Evolutionary conservation across 2,888 invertebrate species (phyloP), one percentile per base, ranked within the genome.

Genomic region (Amiota minor): DNA sequence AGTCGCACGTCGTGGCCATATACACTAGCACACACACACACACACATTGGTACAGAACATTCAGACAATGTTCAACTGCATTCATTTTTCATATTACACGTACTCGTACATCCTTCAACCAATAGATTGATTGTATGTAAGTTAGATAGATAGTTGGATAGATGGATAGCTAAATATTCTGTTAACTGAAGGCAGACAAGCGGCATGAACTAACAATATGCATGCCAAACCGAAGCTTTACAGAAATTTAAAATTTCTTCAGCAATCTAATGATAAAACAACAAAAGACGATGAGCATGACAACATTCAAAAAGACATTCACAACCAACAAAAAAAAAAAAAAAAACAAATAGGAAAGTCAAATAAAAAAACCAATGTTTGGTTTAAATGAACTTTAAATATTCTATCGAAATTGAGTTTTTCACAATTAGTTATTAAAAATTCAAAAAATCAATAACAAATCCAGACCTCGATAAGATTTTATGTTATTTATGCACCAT

Each of bases 1-100:
- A 53, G 53, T 59, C 56, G 11, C 35, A 35, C 35, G 35, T 59
- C 18, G 20, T 59, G 56, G 56, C 56, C 18, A 23, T 3, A 23
- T 23, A 23, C 3, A 23, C 18, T 20, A 16, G 56, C 56, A 8
- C 20, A 20, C 56, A 59, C 53, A 50, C n/a, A 9, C 53, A 50
- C 53, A 50, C n/a, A 50, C 53, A 50, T 8, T 3, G 53, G 4
- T 8, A 35, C 35, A 35, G 6, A 8, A 35, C 35, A 35, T 35
- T 35, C 35, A 35, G 35, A 35, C 6, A 6, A 1, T 4, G 6
- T 35, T 53, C 53, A 53, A 50, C 67, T 68, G 67, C 67, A 68
- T 68, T 68, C 67, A 68, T 68, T 68, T 68, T 53, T 68, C 67
- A 68, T 68, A 68, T 12, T 14, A 23, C 50, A 50, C 16, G 16